These are phyloP conservation scores for Orthonychiurus folsomi DNA, from an alignment of 2,888 invertebrate genomes.

Conservation along the genomic window DNA sequence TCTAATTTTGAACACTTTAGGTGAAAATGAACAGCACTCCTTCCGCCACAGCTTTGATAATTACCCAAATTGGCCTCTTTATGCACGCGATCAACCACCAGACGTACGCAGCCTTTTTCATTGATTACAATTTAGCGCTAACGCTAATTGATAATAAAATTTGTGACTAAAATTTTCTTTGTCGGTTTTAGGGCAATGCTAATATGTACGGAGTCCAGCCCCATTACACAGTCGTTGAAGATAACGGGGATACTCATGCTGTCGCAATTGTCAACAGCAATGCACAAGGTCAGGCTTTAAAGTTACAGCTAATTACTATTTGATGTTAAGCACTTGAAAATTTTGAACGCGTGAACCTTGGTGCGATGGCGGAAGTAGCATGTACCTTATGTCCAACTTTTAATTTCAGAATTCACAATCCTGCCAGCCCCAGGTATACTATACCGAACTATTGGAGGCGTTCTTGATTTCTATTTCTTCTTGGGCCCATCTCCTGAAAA, in stretches of 20 bases:
- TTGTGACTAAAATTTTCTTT: too few relatives aligned
- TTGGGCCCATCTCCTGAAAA: constrained; percentile 63
- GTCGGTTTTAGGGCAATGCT: neutral
- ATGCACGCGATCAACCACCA: constrained; percentile 30
- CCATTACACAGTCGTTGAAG: constrained; percentile 25
- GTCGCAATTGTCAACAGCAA: constrained; percentile 74
- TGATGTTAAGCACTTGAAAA: too few relatives aligned
- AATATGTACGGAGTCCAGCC: constrained; percentile 16
- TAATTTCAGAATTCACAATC: constrained; percentile 26
- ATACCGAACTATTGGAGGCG: constrained; percentile 70
- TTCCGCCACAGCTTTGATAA: constrained; percentile 43
- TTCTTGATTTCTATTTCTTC: constrained; percentile 69
- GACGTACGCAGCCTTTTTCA: constrained; percentile 17
- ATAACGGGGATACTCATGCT: constrained; percentile 60
- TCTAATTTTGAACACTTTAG: too few relatives aligned
- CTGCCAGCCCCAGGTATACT: constrained; percentile 66
- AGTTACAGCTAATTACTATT: too few relatives aligned
- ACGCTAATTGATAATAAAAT: constrained; percentile 12
- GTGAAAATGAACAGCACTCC: constrained; percentile 35
- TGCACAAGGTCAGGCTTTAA: constrained; percentile 66
- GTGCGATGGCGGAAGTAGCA: too few relatives aligned
- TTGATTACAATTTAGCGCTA: neutral
- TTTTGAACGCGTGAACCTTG: too few relatives aligned
- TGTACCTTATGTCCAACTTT: too few relatives aligned
- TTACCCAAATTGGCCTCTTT: constrained; percentile 25